A percentile compares a stretch with the other conserved stretches of the same genome.
phyloP scores from a whole-genome alignment of 2,888 invertebrate genomes.

The Hyppa rectilinea region DNA sequence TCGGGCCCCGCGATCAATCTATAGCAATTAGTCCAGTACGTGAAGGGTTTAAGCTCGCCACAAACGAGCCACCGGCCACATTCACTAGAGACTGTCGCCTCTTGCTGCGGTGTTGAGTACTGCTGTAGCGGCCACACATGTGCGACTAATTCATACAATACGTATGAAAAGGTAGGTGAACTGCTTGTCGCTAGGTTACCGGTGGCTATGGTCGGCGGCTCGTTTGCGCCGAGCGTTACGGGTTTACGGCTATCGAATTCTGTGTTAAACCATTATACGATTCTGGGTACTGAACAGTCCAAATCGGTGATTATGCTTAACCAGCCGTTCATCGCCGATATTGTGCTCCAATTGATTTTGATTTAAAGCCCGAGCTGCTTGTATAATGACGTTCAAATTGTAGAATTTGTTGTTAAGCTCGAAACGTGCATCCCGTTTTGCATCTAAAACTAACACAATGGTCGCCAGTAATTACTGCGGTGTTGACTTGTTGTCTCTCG shows the following conservation, averaged over 20 bases:
- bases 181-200: no score
- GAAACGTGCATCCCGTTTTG: constrained; percentile 16
- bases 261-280: constrained; percentile 49
- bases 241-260: constrained; percentile 57
- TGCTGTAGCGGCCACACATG: no score
- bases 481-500: constrained; percentile 20
- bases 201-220: no score
- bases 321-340: constrained; percentile 28
- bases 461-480: constrained; percentile 29
- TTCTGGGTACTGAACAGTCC: constrained; percentile 31
- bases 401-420: constrained; percentile 21
- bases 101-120: no score
- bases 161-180: no score
- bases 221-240: no score
- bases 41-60: no score
- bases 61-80: no score
- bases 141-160: no score
- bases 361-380: constrained; percentile 17
- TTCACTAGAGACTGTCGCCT: no score
- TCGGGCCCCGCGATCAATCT: constrained; percentile 49
- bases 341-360: constrained; percentile 40
- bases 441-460: constrained; percentile 34
- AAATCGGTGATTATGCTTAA: constrained; percentile 29
- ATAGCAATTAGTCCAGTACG: constrained; percentile 56
- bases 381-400: constrained; percentile 28